Evolutionary conservation across 1,140 invertebrate genomes (phyloP).

Genomic region (Papilio dardanus): DNA sequence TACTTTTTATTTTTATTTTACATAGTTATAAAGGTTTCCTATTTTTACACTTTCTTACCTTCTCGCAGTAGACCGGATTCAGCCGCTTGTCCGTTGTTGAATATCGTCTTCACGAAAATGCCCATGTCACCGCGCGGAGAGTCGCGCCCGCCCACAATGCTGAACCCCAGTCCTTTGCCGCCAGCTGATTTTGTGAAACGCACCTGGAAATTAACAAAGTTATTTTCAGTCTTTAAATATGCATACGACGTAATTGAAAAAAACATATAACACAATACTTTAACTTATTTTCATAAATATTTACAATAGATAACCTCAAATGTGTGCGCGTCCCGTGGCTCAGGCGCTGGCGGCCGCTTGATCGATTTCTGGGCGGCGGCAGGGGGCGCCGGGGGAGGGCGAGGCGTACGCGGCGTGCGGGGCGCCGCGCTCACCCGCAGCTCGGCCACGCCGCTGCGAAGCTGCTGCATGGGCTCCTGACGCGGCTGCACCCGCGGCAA

Average conservation of each 20-base stretch:
- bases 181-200: constrained; percentile 88
- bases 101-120: constrained; percentile 93
- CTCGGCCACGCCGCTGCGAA: constrained; percentile 70
- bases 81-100: constrained; percentile 88
- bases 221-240: neutral
- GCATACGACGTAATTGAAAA: neutral
- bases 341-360: constrained; percentile 73
- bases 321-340: constrained; percentile 74
- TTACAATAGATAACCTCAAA: constrained; percentile 70
- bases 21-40: neutral
- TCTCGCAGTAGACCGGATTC: constrained; percentile 85
- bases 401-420: constrained; percentile 61
- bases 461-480: constrained; percentile 69
- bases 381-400: constrained; percentile 68
- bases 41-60: constrained; percentile 66
- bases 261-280: neutral
- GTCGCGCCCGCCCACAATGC: constrained; percentile 90
- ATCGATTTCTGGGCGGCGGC: constrained; percentile 47
- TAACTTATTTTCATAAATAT: constrained; percentile 6
- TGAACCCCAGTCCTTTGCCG: constrained; percentile 89
- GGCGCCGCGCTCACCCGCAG: constrained; percentile 70
- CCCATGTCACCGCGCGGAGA: constrained; percentile 90
- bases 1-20: neutral
- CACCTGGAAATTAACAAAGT: constrained; percentile 75
- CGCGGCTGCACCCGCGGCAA: constrained; percentile 68